Base-by-base conservation (phyloP, 1,140 invertebrate species). In the Pentalonia nigronervosa region DNA sequence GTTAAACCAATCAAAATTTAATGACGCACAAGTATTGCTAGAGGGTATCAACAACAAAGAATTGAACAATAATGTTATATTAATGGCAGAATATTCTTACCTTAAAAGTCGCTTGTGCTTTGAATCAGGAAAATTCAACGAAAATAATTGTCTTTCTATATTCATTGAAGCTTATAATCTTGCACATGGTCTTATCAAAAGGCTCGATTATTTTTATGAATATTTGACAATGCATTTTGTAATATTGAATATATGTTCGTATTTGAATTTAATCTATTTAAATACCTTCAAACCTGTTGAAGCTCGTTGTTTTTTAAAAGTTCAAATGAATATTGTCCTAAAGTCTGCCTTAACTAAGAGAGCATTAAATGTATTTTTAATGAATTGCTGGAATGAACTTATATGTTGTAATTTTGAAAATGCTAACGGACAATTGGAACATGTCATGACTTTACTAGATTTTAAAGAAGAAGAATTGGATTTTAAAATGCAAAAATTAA, bases 211-310 rank as follows among this genome's bases (percentile, higher is more conserved):
- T 7, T 93, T 93, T 45, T 50, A 53, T 86, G 91, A 93, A 84
- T 93, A 93, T 45, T 86, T 93, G 3, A 50, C 23, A 9, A 93
- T 93, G 91, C 91, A 93, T 84, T 93, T 56, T 86, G 48, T 93
- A 56, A 30, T 93, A 93, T 86, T 93, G 25, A 93, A 45, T 21
- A 93, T 93, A 36, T 93, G 91, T 41, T 53, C 91, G 1, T 93
- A 93, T 93, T 93, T 93, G 21, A 93, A 93, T 93, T 93, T 93
- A 93, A 93, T 93, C 7, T 93, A 36, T 86, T 41, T 93, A 84
- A 93, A 93, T 93, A 93, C 34, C 25, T 93, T 93, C 2, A 93
- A 56, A 86, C 91, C 91, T 9, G 81, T 84, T 45, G 91, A 93
- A 93, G 91, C 91, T 34, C 76, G 91, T 3, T 93, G 91, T 84